These are phyloP conservation scores for Myathropa florea DNA, from an alignment of 2,888 invertebrate genomes.

Conservation along the genomic window DNA sequence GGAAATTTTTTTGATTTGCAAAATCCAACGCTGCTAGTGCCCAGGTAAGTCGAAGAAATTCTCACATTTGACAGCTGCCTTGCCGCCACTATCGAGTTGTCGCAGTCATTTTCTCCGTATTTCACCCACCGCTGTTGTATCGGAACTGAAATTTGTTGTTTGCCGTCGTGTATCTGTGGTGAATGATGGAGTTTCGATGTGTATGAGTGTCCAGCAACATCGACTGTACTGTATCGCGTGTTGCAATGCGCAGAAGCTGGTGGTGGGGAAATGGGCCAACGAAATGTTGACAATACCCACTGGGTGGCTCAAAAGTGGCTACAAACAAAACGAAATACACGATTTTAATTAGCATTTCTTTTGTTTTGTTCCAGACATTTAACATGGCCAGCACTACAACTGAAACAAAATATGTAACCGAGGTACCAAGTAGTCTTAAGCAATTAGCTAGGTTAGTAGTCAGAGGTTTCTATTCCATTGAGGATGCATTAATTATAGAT, in stretches of 20 bases:
- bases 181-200: constrained; percentile 24
- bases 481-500: constrained; percentile 96
- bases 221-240: not conserved
- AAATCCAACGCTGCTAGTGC: constrained; percentile 37
- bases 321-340: not conserved
- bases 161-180: constrained; percentile 57
- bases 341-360: not conserved
- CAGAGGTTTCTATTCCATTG: constrained; percentile 95
- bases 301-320: constrained; percentile 30
- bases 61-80: constrained; percentile 57
- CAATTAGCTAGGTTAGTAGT: constrained; percentile 95
- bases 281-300: not conserved
- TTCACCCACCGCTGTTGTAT: constrained; percentile 63
- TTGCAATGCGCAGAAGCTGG: constrained; percentile 36
- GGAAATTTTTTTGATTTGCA: constrained; percentile 5
- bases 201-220: constrained; percentile 26
- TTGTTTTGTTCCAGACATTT: not conserved
- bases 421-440: constrained; percentile 96
- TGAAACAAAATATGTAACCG: constrained; percentile 90
- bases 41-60: constrained; percentile 58
- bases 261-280: not conserved
- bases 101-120: constrained; percentile 27
- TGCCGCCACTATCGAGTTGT: constrained; percentile 35
- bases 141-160: constrained; percentile 66
- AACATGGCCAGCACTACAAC: constrained; percentile 75